A percentile compares a stretch with the other conserved stretches of the same genome.
Evolutionary conservation across 1,140 invertebrate genomes (phyloP).

Genomic region (Pogonognathellus flavescens): DNA sequence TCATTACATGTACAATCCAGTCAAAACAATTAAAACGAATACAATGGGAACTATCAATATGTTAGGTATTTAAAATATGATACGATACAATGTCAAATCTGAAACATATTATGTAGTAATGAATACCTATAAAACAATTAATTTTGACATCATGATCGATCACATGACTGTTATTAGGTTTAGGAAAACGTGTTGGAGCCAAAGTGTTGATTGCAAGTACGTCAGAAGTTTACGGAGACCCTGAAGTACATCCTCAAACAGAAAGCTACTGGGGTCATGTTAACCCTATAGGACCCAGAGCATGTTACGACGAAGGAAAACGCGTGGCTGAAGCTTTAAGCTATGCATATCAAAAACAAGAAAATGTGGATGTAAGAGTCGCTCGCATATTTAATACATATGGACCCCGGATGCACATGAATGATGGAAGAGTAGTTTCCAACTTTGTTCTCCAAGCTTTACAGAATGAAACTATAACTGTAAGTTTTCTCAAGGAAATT

Average conservation of each 20-base stretch:
- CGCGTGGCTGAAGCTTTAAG: slow-evolving; percentile 95
- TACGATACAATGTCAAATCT: no score
- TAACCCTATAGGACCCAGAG: slow-evolving; percentile 93
- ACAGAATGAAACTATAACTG: slow-evolving; percentile 94
- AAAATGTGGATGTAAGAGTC: slow-evolving; percentile 93
- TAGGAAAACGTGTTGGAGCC: slow-evolving; percentile 94
- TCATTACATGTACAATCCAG: slow-evolving; percentile 99
- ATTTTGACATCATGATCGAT: no score
- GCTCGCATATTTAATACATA: slow-evolving; percentile 99
- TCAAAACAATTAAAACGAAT: slow-evolving; percentile 99
- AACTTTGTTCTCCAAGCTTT: slow-evolving; percentile 98
- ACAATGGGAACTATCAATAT: slow-evolving; percentile 99
- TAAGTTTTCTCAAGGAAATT: slow-evolving; percentile 71
- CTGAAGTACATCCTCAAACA: slow-evolving; percentile 94
- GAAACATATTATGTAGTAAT: no score
- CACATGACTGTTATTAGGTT: slow-evolving; percentile 74
- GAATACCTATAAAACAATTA: slow-evolving; percentile 21
- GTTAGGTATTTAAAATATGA: slow-evolving; percentile 81
- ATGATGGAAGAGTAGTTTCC: slow-evolving; percentile 98
- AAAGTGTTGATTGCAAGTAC: slow-evolving; percentile 96
- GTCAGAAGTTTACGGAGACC: slow-evolving; percentile 98
- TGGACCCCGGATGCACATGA: slow-evolving; percentile 99
- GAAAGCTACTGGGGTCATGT: slow-evolving; percentile 99
- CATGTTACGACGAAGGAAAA: slow-evolving; percentile 99
- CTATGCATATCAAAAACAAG: slow-evolving; percentile 97